Conservation (phyloP, 2,888 invertebrate genomes). For the Drosophila koepferae region DNA sequence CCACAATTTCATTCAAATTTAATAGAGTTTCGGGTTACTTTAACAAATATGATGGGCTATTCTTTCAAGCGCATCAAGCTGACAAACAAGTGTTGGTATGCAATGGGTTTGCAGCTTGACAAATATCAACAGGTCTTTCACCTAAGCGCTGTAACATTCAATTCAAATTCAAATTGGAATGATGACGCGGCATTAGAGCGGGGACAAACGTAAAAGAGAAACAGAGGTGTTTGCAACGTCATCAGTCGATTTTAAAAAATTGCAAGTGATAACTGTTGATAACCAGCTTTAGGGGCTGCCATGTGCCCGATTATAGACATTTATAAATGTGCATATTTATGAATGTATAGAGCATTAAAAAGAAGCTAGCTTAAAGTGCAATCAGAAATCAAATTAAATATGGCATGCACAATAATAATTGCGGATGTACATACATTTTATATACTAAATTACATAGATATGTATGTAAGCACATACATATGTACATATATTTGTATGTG, state of each 20-base stretch:
- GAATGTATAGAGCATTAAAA: background rate
- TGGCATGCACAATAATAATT: background rate
- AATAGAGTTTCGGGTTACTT: background rate
- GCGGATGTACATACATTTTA: background rate
- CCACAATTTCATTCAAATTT: background rate
- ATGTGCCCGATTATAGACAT: background rate
- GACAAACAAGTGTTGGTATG: slow-evolving; percentile 38
- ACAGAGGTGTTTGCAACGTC: slow-evolving; percentile 44
- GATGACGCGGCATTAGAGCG: slow-evolving; percentile 56
- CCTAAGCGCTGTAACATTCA: slow-evolving; percentile 42
- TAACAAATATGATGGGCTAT: slow-evolving; percentile 29
- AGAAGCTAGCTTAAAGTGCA: background rate
- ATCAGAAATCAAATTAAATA: slow-evolving; percentile 1
- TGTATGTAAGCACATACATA: background rate
- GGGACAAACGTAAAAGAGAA: slow-evolving; percentile 22
- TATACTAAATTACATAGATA: background rate
- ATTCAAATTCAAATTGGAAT: slow-evolving; percentile 47
- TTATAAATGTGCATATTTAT: background rate
- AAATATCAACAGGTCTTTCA: slow-evolving; percentile 70
- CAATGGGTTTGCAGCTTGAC: slow-evolving; percentile 25
- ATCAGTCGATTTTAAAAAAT: slow-evolving; percentile 28
- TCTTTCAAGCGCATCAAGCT: slow-evolving; percentile 30
- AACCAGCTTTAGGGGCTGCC: slow-evolving; percentile 12
- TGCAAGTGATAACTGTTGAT: slow-evolving; percentile 37
- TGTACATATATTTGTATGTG: background rate